phyloP scores from a whole-genome alignment of 2,113 vertebrate genomes.

The Malurus alboscapulatus region DNA sequence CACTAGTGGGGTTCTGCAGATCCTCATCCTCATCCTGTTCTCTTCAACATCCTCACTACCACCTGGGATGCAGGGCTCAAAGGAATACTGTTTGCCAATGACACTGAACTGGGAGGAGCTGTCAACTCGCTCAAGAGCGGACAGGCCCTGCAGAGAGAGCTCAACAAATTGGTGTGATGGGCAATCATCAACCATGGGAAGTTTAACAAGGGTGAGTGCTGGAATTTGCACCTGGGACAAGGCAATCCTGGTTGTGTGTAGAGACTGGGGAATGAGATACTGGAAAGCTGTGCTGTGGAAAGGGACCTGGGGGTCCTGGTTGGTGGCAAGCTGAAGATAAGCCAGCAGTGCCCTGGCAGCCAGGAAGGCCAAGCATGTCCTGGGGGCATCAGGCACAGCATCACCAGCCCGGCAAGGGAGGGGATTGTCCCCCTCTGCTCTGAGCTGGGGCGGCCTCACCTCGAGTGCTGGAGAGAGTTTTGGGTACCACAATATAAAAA shows the following conservation, averaged over 20 bases:
- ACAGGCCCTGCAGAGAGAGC: neutral
- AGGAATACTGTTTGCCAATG: neutral
- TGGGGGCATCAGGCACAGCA: neutral
- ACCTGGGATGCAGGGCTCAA: neutral
- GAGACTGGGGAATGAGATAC: rapidly evolving
- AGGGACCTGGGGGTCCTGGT: neutral
- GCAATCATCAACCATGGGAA: too few species aligned
- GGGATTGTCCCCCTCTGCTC: neutral
- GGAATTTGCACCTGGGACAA: neutral
- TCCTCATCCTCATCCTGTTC: neutral
- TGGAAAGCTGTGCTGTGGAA: neutral
- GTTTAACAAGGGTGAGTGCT: neutral
- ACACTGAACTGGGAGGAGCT: neutral
- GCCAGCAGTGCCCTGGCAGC: neutral
- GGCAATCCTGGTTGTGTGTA: neutral
- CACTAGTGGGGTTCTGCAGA: neutral
- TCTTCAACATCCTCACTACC: neutral
- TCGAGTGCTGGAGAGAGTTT: rapidly evolving
- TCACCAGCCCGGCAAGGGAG: rapidly evolving
- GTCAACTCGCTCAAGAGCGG: neutral
- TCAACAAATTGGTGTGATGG: too few species aligned
- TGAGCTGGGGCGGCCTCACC: rapidly evolving
- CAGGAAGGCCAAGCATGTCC: rapidly evolving
- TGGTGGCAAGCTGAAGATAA: too few species aligned
- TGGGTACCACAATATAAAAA: too few species aligned